Evolutionary conservation across 2,888 invertebrate species (phyloP).

Genomic region (Hirtodrosophila histrioides): DNA sequence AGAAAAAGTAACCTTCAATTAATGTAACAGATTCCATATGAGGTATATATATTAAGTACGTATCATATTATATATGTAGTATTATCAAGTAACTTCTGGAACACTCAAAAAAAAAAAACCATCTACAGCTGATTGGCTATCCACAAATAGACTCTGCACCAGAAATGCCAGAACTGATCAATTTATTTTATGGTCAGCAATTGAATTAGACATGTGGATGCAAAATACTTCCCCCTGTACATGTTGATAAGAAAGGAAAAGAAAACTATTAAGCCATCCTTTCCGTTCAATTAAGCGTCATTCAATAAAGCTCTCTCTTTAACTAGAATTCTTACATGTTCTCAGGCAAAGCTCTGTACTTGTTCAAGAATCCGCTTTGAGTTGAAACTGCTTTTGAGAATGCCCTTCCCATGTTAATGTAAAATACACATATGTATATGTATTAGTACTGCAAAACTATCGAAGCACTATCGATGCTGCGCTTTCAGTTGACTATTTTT

Average conservation of each 20-base stretch:
- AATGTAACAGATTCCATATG: too few relatives aligned
- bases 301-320: conserved; percentile 1
- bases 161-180: background rate
- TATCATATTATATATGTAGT: too few relatives aligned
- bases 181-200: conserved; percentile 19
- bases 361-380: background rate
- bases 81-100: too few relatives aligned
- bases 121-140: background rate
- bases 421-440: background rate
- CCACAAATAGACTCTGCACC: conserved; percentile 2
- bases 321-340: too few relatives aligned
- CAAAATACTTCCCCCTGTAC: too few relatives aligned
- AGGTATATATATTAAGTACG: too few relatives aligned
- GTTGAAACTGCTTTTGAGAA: conserved; percentile 1
- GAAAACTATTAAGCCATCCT: conserved; percentile 1
- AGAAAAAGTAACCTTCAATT: too few relatives aligned
- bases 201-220: conserved; percentile 21
- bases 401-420: conserved; percentile 1
- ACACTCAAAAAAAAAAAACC: too few relatives aligned
- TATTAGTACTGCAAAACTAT: too few relatives aligned
- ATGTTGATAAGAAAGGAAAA: conserved; percentile 14
- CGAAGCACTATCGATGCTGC: too few relatives aligned
- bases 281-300: conserved; percentile 16
- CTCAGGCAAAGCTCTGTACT: conserved; percentile 5
- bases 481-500: too few relatives aligned